These are phyloP conservation scores for Alcis repandata DNA, from an alignment of 2,888 invertebrate genomes.

Conservation along the genomic window DNA sequence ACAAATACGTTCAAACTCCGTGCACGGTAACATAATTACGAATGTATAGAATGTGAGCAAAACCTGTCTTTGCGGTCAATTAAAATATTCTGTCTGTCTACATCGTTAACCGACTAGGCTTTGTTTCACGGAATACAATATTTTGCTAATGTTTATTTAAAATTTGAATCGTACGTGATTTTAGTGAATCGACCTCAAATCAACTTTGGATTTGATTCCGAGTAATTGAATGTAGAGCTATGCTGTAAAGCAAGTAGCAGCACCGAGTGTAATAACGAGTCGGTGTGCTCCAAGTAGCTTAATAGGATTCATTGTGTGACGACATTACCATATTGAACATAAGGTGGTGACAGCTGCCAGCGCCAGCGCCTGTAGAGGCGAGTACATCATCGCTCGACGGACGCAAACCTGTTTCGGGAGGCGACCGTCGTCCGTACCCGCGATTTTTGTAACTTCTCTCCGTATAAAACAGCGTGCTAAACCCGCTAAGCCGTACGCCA, in stretches of 20 bases:
- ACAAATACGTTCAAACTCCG: constrained; percentile 38
- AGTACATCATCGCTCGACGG: constrained; percentile 60
- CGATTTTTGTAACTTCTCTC: constrained; percentile 67
- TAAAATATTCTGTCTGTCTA: constrained; percentile 47
- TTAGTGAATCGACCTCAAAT: not conserved
- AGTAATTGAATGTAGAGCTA: not conserved
- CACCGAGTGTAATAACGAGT: constrained; percentile 11
- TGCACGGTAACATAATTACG: constrained; percentile 42
- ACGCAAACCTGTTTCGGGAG: constrained; percentile 76
- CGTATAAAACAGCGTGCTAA: constrained; percentile 62
- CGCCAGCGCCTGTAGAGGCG: constrained; percentile 56
- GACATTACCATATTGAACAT: constrained; percentile 41
- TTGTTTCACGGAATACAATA: constrained; percentile 16
- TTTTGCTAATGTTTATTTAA: constrained; percentile 12
- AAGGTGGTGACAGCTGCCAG: constrained; percentile 64
- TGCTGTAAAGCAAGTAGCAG: constrained; percentile 1
- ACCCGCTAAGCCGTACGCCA: constrained; percentile 68
- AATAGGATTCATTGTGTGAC: constrained; percentile 35
- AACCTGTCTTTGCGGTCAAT: constrained; percentile 51
- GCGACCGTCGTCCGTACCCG: constrained; percentile 60
- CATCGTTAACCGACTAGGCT: constrained; percentile 21
- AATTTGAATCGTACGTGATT: not conserved
- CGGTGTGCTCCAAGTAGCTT: constrained; percentile 17
- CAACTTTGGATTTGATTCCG: not conserved
- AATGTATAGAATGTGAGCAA: constrained; percentile 42